phyloP scores from a whole-genome alignment of 2,888 invertebrate species.

The Agrotis ipsilon region DNA sequence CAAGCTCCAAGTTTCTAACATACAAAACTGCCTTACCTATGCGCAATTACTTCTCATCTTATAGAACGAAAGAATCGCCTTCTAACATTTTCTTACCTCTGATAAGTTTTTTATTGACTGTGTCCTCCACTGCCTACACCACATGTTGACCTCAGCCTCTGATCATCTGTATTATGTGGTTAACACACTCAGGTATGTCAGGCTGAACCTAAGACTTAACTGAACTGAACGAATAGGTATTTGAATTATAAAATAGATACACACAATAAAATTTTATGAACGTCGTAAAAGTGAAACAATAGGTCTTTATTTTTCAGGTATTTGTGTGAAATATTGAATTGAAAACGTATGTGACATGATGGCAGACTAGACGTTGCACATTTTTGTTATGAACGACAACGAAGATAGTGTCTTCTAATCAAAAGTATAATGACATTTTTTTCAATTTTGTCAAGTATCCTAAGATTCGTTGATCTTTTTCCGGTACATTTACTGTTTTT shows the following conservation, averaged over 20 bases:
- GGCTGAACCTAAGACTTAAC: not conserved
- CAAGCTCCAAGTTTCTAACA: not conserved
- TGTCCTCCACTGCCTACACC: conserved; percentile 8
- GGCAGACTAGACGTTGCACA: not conserved
- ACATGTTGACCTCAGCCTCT: conserved; percentile 20
- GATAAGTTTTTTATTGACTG: not conserved
- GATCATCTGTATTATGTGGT: conserved; percentile 16
- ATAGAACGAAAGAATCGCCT: not conserved
- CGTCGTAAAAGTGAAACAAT: conserved; percentile 27
- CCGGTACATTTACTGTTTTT: conserved; percentile 4
- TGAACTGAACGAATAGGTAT: not conserved
- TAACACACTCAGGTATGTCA: not conserved
- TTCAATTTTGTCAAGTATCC: not conserved
- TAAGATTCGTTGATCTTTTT: not conserved
- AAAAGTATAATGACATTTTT: not conserved
- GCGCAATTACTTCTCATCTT: not conserved
- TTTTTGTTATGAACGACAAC: not conserved
- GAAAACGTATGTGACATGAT: not conserved
- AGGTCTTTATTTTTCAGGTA: conserved; percentile 1
- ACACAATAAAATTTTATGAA: not conserved
- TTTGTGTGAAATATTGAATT: conserved; percentile 5
- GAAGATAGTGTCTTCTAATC: not conserved
- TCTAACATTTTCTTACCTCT: not conserved
- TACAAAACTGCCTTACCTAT: not conserved
- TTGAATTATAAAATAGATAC: conserved; percentile 10